Percentiles rank a stretch among this genome's conserved stretches.
Conservation (phyloP, 2,797 vertebrate genomes). For the Galago senegalensis region DNA sequence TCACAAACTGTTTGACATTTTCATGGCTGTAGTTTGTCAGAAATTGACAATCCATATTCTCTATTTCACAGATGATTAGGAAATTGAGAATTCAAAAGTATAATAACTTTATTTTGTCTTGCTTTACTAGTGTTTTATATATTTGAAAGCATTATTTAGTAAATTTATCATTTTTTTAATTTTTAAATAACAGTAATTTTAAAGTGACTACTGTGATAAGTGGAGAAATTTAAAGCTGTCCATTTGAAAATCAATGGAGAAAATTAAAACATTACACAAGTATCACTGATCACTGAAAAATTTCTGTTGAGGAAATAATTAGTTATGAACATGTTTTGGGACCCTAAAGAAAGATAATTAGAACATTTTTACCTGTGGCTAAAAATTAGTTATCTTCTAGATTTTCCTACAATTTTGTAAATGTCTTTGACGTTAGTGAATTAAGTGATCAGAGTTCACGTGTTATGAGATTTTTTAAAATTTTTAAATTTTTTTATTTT, state of each 20-base stretch:
- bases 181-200: constrained; percentile 80
- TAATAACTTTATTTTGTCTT: constrained; percentile 30
- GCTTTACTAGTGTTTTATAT: constrained; percentile 22
- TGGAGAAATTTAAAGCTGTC: constrained; percentile 68
- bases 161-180: constrained; percentile 72
- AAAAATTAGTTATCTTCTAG: constrained; percentile 7
- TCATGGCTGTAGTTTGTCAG: not conserved
- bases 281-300: constrained; percentile 18
- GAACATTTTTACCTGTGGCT: not conserved
- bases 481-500: not conserved
- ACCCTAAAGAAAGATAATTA: not conserved
- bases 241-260: constrained; percentile 53
- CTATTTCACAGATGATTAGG: constrained; percentile 14
- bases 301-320: not conserved
- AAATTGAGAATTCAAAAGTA: constrained; percentile 24
- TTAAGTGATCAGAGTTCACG: not conserved
- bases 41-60: not conserved
- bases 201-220: constrained; percentile 58
- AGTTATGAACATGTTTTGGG: not conserved
- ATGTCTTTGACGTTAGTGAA: not conserved
- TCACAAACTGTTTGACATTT: not conserved
- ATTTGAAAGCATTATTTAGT: constrained; percentile 46
- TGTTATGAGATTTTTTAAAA: constrained; percentile 12
- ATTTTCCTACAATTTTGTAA: not conserved
- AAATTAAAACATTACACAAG: constrained; percentile 74